Base-by-base conservation (phyloP, 2,113 vertebrate species). In the Holacanthus passer region DNA sequence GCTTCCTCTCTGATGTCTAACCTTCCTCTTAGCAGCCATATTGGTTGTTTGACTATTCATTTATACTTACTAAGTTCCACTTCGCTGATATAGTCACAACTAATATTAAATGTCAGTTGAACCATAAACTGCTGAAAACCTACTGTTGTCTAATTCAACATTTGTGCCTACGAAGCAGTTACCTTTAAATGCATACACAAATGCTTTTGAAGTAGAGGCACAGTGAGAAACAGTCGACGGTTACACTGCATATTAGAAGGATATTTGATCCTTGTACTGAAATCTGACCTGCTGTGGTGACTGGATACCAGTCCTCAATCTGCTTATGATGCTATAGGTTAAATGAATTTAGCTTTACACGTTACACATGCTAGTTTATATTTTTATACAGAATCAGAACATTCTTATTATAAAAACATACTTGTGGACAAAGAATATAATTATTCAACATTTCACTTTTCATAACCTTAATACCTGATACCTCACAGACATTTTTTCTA, bases 171-270 rank as follows among this genome's bases (percentile, higher is more conserved):
- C 29, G 48, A 24, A 43, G n/a, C 27, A 35, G 37, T 32, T 7
- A 11, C 77, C 69, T 83, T 78, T 74, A 73, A 56, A 80, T 69
- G 79, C 71, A 63, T 52, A 78, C 58, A 58, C 27, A 78, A n/a
- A 60, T 20, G 9, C 43, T 66, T 24, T 59, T 75, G 14, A 22
- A 52, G 20, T n/a, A 56, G 43, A 43, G 27, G 52, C 29, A 59
- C 31, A 65, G 8, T 35, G 6, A 59, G 27, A 64, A 52, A 9
- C 32, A 31, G 68, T 22, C 24, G 6, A 43, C 43, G 53, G 5
- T 55, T 78, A 45, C 19, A 10, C 22, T 48, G 47, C 32, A 37
- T 48, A 58, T 24, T 71, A 19, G 12, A 39, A 58, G 14, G 48
- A 58, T 12, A 27, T 53, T 27, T 50, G 22, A 83, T 13, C 39